phyloP scores from a whole-genome alignment of 2,797 vertebrate genomes.

The Alcedo atthis region DNA sequence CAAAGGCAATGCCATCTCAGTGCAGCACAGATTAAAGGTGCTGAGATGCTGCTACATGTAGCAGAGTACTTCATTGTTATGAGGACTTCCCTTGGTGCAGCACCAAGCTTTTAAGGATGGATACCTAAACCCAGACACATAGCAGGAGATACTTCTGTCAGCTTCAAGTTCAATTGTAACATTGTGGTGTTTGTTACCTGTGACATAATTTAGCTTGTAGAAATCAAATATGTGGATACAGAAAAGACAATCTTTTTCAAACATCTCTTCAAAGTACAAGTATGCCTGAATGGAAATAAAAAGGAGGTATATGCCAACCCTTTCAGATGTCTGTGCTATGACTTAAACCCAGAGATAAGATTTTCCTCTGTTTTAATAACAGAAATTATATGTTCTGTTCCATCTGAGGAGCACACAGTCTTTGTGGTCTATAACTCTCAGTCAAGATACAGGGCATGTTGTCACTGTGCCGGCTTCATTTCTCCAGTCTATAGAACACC shows the following conservation, averaged over 20 bases:
- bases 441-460: accelerated
- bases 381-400: not conserved
- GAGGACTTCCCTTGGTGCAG: not conserved
- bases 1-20: too few relatives aligned
- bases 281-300: not conserved
- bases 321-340: not conserved
- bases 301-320: not conserved
- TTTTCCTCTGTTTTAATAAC: not conserved
- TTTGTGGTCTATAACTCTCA: not conserved
- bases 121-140: not conserved
- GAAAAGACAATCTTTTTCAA: not conserved
- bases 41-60: not conserved
- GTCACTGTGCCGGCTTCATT: not conserved
- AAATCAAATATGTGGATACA: not conserved
- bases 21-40: not conserved
- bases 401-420: not conserved
- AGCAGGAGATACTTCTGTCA: not conserved
- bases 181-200: not conserved
- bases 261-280: not conserved
- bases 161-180: not conserved
- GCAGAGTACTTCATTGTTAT: not conserved
- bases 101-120: not conserved
- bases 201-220: not conserved
- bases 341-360: not conserved
- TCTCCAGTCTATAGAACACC: not conserved